Evolutionary conservation across 2,888 invertebrate species (phyloP), one percentile per base, ranked within the genome.

Genomic region (Protophormia terraenovae): DNA sequence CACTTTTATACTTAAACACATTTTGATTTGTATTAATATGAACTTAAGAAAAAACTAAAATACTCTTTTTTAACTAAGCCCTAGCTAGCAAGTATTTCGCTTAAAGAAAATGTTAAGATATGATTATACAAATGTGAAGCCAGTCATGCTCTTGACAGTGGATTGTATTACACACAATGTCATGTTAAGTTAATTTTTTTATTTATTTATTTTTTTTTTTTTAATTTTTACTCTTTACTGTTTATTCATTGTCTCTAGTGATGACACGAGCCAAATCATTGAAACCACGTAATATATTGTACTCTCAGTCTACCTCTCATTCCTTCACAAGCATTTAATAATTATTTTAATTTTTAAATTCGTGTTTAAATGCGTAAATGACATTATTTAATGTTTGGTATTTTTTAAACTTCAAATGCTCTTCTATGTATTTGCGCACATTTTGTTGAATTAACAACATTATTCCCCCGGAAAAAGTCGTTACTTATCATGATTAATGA

Each of bases 1-100:
- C 88, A 89, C 88, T 90, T 90, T 90, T 90, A 89, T 89, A 90
- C 87, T 12, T 14, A 27, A 55, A 50, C 41, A 55, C 16, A 8
- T 35, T 82, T 75, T 64, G 8, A 5, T 38, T 60, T 76, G 16
- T 2, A 32, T 67, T 27, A 16, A 77, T 45, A 24, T 32, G 12
- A 35, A 67, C 16, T 47, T 12, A 47, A 6, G 6, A 16, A 47
- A 67, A 60, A 41, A n/a, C n/a, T 27, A 58, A 41, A 72, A 27
- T 60, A 29, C 72, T 73, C 72, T 75, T 50, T 47, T 14, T 16
- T 47, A 19, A 12, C 2, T 35, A 45, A 82, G 22, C 53, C 45
- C 29, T 47, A 55, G 27, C 29, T 45, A 64, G n/a, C n/a, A 41
- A 55, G 73, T 38, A 80, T 55, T 66, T 62, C n/a, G 32, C 32